Evolutionary conservation across 2,888 invertebrate species (phyloP).

Genomic region (Rhopalosiphum nymphaeae): DNA sequence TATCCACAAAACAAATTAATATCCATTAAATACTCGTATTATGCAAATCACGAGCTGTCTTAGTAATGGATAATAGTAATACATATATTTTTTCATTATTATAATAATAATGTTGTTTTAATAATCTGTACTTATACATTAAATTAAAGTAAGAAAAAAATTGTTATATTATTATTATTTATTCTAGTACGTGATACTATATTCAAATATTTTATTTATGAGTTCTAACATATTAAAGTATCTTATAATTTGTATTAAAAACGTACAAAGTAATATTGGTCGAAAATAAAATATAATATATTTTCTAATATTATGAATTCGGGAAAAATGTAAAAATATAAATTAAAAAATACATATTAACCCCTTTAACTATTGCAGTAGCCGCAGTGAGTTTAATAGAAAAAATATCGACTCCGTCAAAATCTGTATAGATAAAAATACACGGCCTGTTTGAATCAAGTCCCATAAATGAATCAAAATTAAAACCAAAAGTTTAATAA

Average conservation of each 20-base stretch:
- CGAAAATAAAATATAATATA: not conserved
- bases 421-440: not conserved
- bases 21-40: not conserved
- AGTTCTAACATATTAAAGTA: not conserved
- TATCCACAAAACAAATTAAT: not conserved
- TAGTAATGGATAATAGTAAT: not conserved
- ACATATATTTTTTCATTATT: not conserved
- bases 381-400: not conserved
- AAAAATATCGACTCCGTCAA: too few species aligned
- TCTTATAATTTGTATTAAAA: not conserved
- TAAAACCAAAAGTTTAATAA: not conserved
- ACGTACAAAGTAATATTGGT: not conserved
- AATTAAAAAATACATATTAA: rapidly evolving
- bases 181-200: not conserved
- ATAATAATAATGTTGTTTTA: not conserved
- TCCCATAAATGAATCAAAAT: not conserved
- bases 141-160: not conserved
- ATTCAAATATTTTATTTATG: not conserved
- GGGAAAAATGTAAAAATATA: not conserved
- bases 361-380: not conserved
- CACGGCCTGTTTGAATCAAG: not conserved
- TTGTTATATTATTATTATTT: not conserved
- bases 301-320: too few species aligned
- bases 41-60: too few species aligned
- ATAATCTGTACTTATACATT: not conserved